A percentile compares a stretch with the other conserved stretches of the same genome.
Evolutionary conservation across 1,140 invertebrate genomes (phyloP).

Genomic region (Platyscapa corneri): DNA sequence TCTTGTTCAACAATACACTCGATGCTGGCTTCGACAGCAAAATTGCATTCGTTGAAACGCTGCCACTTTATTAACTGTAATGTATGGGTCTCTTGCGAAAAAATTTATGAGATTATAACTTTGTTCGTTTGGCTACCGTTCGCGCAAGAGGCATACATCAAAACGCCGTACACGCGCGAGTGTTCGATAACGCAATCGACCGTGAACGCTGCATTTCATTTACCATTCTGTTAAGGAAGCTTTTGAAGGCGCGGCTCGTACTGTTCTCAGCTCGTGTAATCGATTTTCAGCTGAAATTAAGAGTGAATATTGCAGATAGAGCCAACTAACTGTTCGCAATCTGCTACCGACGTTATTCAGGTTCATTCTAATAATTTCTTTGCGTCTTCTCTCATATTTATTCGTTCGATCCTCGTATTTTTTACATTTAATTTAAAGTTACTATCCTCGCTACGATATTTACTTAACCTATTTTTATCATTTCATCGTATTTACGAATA

Average conservation of each 20-base stretch:
- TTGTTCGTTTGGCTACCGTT: background rate
- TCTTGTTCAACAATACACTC: background rate
- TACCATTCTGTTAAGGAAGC: constrained; percentile 6
- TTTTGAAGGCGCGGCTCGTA: background rate
- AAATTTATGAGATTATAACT: constrained; percentile 47
- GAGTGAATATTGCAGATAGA: background rate
- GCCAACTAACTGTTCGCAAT: no score
- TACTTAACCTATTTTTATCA: background rate
- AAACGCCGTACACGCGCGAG: background rate
- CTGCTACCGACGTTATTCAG: background rate
- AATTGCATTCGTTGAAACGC: background rate
- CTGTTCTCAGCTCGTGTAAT: background rate
- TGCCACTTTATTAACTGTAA: background rate
- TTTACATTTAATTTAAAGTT: background rate
- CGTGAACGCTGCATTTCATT: constrained; percentile 30
- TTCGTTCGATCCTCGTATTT: background rate
- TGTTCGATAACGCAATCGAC: constrained; percentile 38
- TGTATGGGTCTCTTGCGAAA: constrained; percentile 15
- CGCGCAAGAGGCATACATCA: constrained; percentile 27
- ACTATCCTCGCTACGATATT: background rate
- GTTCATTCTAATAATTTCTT: no score
- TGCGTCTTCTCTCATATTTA: background rate
- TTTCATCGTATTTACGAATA: background rate
- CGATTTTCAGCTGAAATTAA: constrained; percentile 16
- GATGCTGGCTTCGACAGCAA: background rate